Evolutionary conservation across 2,888 invertebrate genomes (phyloP).

Genomic region (Drosophila cyrtoloma): DNA sequence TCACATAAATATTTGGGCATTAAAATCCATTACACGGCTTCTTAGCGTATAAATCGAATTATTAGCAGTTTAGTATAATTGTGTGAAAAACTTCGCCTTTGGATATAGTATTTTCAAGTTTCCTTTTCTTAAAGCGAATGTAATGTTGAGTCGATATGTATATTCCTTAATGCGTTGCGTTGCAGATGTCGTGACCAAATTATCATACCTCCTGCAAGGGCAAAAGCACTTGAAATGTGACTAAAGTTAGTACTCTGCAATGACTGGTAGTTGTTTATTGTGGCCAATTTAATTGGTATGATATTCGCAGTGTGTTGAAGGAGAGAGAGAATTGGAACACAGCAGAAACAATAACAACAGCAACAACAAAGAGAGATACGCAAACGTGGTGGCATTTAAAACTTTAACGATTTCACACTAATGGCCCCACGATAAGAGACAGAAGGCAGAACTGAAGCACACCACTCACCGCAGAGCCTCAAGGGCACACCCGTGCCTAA

Average conservation of each 20-base stretch:
- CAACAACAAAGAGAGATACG: constrained; percentile 30
- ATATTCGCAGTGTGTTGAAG: constrained; percentile 55
- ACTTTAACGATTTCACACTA: constrained; percentile 78
- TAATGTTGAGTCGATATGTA: background rate
- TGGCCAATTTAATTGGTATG: constrained; percentile 71
- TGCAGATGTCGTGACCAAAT: constrained; percentile 4
- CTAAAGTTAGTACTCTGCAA: constrained; percentile 49
- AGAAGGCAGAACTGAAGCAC: constrained; percentile 3
- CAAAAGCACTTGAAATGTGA: constrained; percentile 53
- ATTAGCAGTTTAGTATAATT: background rate
- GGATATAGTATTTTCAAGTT: background rate
- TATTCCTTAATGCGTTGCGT: constrained; percentile 1
- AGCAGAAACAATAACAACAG: background rate
- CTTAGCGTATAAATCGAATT: background rate
- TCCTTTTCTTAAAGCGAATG: background rate
- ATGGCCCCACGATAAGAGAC: constrained; percentile 71
- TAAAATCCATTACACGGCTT: background rate
- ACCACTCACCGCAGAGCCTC: constrained; percentile 12
- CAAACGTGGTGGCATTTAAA: constrained; percentile 79
- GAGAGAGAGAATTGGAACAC: constrained; percentile 50
- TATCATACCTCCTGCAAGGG: constrained; percentile 3
- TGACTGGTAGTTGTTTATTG: constrained; percentile 36
- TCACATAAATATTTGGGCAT: background rate
- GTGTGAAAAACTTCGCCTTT: background rate
- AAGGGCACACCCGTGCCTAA: constrained; percentile 47